Evolutionary conservation across 2,797 vertebrate species (phyloP), one percentile per base, ranked within the genome.

Genomic region (Callimico goeldii): DNA sequence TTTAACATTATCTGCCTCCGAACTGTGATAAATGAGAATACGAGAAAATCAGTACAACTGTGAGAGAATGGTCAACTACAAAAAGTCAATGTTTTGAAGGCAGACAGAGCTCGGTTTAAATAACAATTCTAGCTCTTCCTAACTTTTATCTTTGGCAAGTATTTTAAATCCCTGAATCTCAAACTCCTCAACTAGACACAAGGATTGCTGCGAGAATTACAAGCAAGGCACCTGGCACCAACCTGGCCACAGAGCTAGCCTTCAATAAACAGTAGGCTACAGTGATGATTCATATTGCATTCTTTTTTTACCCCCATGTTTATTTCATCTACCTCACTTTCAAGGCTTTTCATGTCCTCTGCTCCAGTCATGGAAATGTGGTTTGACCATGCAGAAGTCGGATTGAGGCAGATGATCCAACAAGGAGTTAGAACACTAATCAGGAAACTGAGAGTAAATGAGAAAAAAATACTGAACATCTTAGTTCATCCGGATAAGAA

Each of bases 161-260:
- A n/a, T 92, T 86, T 84, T 75, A 39, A 92, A 84, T 55, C 39
- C 95, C 17, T 33, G 61, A 94, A 87, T 70, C 41, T 87, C 76
- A 52, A 24, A 48, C 11, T 67, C 48, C 36, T 94, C 19, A 28
- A 28, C 12, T 80, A 48, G 79, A 91, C 84, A 76, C 88, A 77
- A 80, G 39, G 89, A 93, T 10, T 17, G 28, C 64, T 73, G 5
- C 41, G 48, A 86, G n/a, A 75, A 22, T 67, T 48, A 33, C 17
- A 86, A n/a, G 52, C 20, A 88, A 73, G 20, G 36, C 41, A 80
- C 26, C 64, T 57, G 48, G 14, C n/a, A 36, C 4, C 39, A 36
- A 79, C 8, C 4, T 46, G 72, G 22, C 52, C 58, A n/a, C 20
- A 57, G 19, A 46, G 48, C 12, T 57, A 19, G 19, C 26, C 92